Base-by-base conservation (phyloP, 2,888 invertebrate genomes). In the Parapristionchus giblindavisi region DNA sequence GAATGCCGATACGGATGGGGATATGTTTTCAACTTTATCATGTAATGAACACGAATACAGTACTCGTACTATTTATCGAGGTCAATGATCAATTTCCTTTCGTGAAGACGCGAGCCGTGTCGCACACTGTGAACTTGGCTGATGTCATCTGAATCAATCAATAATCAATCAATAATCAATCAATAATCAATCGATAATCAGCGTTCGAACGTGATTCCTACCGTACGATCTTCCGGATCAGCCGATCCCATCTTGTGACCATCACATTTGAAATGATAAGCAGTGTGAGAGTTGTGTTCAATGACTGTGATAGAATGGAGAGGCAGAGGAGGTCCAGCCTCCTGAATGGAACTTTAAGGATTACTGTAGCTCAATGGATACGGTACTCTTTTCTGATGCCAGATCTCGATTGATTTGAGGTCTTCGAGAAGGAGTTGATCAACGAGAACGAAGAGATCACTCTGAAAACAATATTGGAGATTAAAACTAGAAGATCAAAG, bases 361-460 rank as follows among this genome's bases (percentile, higher is more conserved):
- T 63, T 71, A 38, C 54, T 54, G 71, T 71, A 71, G 71, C 29
- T 3, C 14, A 17, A n/a, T 1, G 32, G 24, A 2, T 65, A 65
- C 32, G 27, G 38, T 58, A 73, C 73, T 38, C 61, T 61, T n/a
- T 72, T 75, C 56, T 75, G 54, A 54, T 75, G 77, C 78, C 78
- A 79, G 32, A 79, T 66, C 65, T 79, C 77, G 68, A 79, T 75
- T 38, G 54, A 73, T 40, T 72, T 68, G 34, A 79, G 29, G 52
- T 77, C 70, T 40, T 51, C 54, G 14, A 79, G 56, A 43, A 61
- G 43, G 51, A 52, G 58, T 56, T 79, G 79, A 43, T 78, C 78
- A n/a, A 66, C 75, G 34, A 79, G 60, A 40, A 79, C 66, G 76
- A 79, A 79, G 24, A 79, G 70, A 52, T 79, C 79, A 21, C 76